Base-by-base conservation (phyloP, 2,113 vertebrate genomes). In the Ahaetulla prasina region DNA sequence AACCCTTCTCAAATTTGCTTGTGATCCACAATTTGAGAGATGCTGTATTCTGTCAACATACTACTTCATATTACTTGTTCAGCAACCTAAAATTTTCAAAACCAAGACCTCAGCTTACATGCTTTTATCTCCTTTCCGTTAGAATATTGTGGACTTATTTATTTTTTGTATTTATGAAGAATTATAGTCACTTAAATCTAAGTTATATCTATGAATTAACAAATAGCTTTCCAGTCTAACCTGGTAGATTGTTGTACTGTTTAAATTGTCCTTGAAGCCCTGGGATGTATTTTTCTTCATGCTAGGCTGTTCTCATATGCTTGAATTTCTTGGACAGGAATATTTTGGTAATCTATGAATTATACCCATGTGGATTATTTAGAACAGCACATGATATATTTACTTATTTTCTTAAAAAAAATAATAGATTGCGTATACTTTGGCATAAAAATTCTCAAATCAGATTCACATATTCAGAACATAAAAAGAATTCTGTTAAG, bases 191-290 rank as follows among this genome's bases (percentile, higher is more conserved):
- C n/a, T 92, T 94, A 91, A 95, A 95, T 49, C 10, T 16, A n/a
- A 91, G 23, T 49, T 86, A 18, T 88, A 89, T 94, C 94, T 94
- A 92, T 95, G 94, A 94, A 88, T 47, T 92, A 93, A 92, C 74
- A 92, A 63, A 52, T 60, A 91, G 45, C 25, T 86, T 91, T 95
- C 95, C 91, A 90, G 92, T 88, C 63, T 23, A 63, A 11, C 23
- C 85, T 95, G 10, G 39, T 3, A 47, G 1, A 22, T 4, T 2
- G 10, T 63, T 0, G 2, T 25, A 11, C 35, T n/a, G 53, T n/a
- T 30, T 91, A 30, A 22, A 2, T 11, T 2, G 25, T 47, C 54
- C 20, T 87, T 43, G 3, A 35, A 93, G 60, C 45, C 27, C 54
- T 25, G 54, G 45, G 89, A 55, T 22, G 85, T 30, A 3, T 89